phyloP scores from a whole-genome alignment of 1,140 invertebrate genomes.

The Aphelinus atriplicis region DNA sequence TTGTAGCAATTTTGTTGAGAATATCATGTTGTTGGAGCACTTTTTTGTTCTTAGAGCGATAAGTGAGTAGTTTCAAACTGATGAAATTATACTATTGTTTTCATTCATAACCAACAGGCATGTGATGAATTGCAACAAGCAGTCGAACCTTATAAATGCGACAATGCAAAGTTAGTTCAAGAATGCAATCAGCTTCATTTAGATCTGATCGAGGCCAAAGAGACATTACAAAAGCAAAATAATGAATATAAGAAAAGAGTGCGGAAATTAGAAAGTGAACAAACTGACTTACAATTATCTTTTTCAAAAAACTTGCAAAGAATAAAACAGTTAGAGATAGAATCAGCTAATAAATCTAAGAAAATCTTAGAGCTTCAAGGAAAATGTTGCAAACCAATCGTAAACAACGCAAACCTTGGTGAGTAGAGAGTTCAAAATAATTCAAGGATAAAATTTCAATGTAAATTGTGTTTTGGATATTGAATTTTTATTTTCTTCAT shows the following conservation, averaged over 20 bases:
- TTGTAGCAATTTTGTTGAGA: background rate
- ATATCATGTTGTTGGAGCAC: background rate
- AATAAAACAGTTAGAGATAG: conserved; percentile 67
- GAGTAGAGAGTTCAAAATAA: conserved; percentile 40
- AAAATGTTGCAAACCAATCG: conserved; percentile 68
- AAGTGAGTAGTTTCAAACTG: conserved; percentile 21
- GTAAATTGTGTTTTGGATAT: background rate
- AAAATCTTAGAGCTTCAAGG: conserved; percentile 70
- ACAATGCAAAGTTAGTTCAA: conserved; percentile 75
- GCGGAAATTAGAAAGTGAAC: conserved; percentile 69
- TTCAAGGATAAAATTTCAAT: background rate
- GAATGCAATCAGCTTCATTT: conserved; percentile 79
- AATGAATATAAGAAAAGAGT: conserved; percentile 72
- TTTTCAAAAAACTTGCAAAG: conserved; percentile 69
- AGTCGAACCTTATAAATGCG: conserved; percentile 76
- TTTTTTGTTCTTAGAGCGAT: background rate
- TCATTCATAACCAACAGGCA: conserved; percentile 62
- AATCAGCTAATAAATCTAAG: conserved; percentile 69
- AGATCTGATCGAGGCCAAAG: conserved; percentile 73
- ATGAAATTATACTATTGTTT: conserved; percentile 20
- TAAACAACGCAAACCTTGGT: conserved; percentile 56
- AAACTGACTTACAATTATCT: conserved; percentile 68
- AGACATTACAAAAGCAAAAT: conserved; percentile 69
- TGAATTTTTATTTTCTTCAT: conserved; percentile 24
- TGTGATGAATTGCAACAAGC: conserved; percentile 69